Conservation (phyloP, 2,888 invertebrate genomes). For the Pyrgus malvae region DNA sequence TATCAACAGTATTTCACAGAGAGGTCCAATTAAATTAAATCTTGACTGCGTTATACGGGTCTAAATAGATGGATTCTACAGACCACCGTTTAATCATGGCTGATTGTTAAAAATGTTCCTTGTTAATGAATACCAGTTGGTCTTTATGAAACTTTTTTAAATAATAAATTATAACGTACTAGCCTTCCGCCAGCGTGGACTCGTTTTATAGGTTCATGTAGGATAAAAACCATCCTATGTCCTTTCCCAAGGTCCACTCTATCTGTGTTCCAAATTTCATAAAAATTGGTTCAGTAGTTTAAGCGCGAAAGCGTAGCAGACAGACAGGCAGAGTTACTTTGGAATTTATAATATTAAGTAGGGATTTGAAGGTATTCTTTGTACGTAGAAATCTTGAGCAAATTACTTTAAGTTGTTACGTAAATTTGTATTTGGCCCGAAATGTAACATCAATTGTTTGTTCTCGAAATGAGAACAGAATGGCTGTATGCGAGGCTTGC, state of each 20-base stretch:
- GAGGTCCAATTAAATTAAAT: slow-evolving; percentile 64
- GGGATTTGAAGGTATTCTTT: no score
- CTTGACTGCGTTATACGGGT: slow-evolving; percentile 47
- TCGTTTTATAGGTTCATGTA: no score
- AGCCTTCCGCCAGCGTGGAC: no score
- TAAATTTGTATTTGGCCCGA: slow-evolving; percentile 22
- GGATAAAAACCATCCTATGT: no score
- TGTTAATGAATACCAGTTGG: slow-evolving; percentile 5
- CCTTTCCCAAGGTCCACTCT: no score
- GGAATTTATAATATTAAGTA: no score
- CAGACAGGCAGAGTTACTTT: no score
- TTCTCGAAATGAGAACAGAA: slow-evolving; percentile 64
- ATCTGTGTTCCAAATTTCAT: no score
- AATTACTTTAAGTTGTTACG: slow-evolving; percentile 12
- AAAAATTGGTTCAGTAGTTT: no score
- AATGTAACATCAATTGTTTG: slow-evolving; percentile 46
- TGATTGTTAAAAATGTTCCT: slow-evolving; percentile 34
- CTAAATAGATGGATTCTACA: slow-evolving; percentile 29
- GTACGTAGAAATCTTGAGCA: background rate
- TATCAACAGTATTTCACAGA: slow-evolving; percentile 38
- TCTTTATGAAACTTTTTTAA: background rate
- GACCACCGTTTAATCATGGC: slow-evolving; percentile 35
- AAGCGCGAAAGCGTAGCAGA: no score
- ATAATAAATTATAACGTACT: no score
- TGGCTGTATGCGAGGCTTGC: slow-evolving; percentile 46